phyloP scores from a whole-genome alignment of 2,797 vertebrate species.

The Rhinatrema bivittatum region DNA sequence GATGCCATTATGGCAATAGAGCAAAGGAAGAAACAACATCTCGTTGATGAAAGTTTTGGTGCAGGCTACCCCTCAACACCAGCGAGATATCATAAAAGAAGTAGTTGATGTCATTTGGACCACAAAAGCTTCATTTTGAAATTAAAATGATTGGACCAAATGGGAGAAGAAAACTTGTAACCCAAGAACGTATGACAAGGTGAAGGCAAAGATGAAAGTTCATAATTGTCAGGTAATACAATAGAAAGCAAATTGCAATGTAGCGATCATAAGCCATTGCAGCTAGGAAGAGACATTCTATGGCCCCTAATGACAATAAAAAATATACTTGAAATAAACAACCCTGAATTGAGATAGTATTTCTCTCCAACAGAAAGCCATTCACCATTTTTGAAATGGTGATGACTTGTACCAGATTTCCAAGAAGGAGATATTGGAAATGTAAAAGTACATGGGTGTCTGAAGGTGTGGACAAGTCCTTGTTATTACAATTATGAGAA shows the following conservation, averaged over 20 bases:
- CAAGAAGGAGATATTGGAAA: background rate
- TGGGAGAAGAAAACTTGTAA: background rate
- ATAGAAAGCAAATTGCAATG: background rate
- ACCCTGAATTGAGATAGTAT: background rate
- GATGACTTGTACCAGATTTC: background rate
- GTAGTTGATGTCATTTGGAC: slow-evolving; percentile 9
- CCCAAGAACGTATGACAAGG: too few species aligned
- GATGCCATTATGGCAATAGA: background rate
- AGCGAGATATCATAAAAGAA: slow-evolving; percentile 3
- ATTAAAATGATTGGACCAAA: background rate
- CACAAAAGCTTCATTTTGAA: slow-evolving; percentile 2
- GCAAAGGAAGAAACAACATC: slow-evolving; percentile 1
- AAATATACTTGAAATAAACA: background rate
- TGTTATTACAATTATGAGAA: background rate
- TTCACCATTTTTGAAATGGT: background rate
- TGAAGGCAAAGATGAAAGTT: background rate
- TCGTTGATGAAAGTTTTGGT: slow-evolving; percentile 14
- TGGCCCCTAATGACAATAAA: background rate
- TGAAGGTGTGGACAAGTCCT: background rate
- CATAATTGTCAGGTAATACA: background rate
- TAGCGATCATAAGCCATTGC: background rate
- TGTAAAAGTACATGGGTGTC: background rate
- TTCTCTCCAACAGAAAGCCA: background rate
- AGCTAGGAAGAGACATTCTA: background rate
- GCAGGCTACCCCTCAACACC: background rate